Evolutionary conservation across 1,140 invertebrate genomes (phyloP), one percentile per base, ranked within the genome.

Genomic region (Drosophila tani): DNA sequence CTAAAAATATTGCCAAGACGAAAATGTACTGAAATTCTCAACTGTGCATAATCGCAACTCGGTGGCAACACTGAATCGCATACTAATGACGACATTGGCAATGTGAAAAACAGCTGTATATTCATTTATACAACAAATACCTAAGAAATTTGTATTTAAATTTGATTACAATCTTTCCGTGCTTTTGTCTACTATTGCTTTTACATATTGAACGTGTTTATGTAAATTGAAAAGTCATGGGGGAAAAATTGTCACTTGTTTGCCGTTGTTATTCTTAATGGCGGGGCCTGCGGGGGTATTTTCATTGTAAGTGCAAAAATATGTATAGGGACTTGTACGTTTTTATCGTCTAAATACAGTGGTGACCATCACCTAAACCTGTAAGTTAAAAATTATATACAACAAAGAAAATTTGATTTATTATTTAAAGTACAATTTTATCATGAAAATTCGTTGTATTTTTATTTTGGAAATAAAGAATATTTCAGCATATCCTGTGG

Each of bases 221-320:
- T 66, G 63, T 14, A 63, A 66, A 62, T 63, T 62, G 40, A 63
- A 66, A 63, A 45, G 53, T 24, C 57, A 19, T 24, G 27, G 29
- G 15, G 40, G 5, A 2, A 21, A 43, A 45, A 45, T 45, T 66
- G 40, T 66, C 58, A 66, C 41, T 60, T 45, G 57, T 15, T 35
- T 17, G 27, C 29, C 41, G 17, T 17, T 45, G 7, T 29, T 65
- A 57, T 60, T 60, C 35, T 32, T 41, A 32, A 55, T 21, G 51
- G 32, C 14, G 12, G 15, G 0, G 14, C 32, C 32, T 11, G 32
- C 6, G 17, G 35, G 32, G 24, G n/a, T 21, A 41, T 29, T 38
- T 55, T 12, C 50, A 40, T 29, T 41, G 24, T 41, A 62, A 65
- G 62, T 62, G 38, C 17, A 62, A 43, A 62, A 62, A 62, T 62